phyloP scores from a whole-genome alignment of 1,140 invertebrate genomes.

The Schlechtendalia chinensis region DNA sequence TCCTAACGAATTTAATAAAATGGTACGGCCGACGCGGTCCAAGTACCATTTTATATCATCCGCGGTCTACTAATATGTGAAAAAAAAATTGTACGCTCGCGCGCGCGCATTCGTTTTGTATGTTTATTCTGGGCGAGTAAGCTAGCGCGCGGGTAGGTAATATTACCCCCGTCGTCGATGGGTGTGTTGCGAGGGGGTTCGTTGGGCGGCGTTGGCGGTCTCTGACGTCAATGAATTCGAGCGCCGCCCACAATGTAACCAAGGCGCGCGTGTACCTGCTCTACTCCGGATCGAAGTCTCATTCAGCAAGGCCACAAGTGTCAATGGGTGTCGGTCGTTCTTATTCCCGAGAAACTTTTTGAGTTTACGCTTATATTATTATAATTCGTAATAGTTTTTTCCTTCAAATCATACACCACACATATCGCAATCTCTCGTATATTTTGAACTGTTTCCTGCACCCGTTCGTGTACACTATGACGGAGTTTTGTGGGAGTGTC shows the following conservation, averaged over 20 bases:
- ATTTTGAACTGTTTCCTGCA: neutral
- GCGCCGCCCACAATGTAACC: slow-evolving; percentile 31
- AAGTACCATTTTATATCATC: neutral
- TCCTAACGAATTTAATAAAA: neutral
- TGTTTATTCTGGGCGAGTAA: slow-evolving; percentile 9
- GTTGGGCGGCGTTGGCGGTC: slow-evolving; percentile 41
- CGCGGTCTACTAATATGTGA: no score
- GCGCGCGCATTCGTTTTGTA: neutral
- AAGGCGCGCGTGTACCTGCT: slow-evolving; percentile 45
- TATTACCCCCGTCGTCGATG: slow-evolving; percentile 34
- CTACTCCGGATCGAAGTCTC: slow-evolving; percentile 40
- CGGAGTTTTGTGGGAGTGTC: neutral
- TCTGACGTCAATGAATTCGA: slow-evolving; percentile 47
- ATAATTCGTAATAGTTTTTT: neutral
- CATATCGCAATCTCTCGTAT: neutral
- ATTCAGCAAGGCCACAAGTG: slow-evolving; percentile 50
- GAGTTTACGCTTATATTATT: no score
- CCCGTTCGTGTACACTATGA: neutral
- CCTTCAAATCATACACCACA: neutral
- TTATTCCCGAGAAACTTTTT: slow-evolving; percentile 6
- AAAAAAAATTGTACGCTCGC: no score
- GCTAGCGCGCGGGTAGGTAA: neutral
- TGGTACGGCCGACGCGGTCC: no score
- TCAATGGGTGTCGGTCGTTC: slow-evolving; percentile 36
- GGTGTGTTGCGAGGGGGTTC: slow-evolving; percentile 17